Conservation (phyloP, 2,797 vertebrate genomes). For the Sciurus carolinensis region DNA sequence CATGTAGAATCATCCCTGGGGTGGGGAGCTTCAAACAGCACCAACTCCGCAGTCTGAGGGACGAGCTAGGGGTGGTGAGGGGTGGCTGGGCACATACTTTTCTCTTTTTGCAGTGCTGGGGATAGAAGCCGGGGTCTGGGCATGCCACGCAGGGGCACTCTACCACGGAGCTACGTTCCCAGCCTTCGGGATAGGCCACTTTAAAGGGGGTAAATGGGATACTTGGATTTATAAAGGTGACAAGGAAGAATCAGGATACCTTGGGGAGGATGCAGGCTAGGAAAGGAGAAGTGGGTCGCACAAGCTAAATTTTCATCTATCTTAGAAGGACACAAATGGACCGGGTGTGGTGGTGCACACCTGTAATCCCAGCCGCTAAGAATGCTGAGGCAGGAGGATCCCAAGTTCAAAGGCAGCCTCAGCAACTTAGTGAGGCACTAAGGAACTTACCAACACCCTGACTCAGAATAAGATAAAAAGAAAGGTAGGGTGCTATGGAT, state of each 20-base stretch:
- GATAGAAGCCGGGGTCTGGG: not conserved
- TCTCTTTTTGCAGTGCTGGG: not conserved
- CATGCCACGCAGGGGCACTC: not conserved
- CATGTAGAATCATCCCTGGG: accelerated
- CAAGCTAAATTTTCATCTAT: not conserved
- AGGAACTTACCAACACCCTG: too few relatives aligned
- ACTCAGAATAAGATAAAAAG: too few relatives aligned
- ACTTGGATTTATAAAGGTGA: not conserved
- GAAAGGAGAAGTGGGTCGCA: too few relatives aligned
- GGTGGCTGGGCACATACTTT: not conserved
- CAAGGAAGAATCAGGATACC: not conserved
- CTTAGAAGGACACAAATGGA: not conserved
- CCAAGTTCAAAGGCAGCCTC: too few relatives aligned
- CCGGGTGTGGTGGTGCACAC: too few relatives aligned
- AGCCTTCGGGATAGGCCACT: not conserved
- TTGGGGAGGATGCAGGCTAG: accelerated
- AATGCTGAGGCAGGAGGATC: too few relatives aligned
- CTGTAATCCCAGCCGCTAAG: too few relatives aligned
- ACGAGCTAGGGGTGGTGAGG: not conserved
- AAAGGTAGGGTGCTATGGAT: too few relatives aligned
- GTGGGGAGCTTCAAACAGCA: not conserved
- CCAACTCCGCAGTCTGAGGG: not conserved
- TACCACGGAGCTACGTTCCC: too few relatives aligned
- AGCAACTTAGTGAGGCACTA: too few relatives aligned
- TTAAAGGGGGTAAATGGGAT: not conserved